phyloP scores from a whole-genome alignment of 2,797 vertebrate species.

The Pseudochirops corinnae region DNA sequence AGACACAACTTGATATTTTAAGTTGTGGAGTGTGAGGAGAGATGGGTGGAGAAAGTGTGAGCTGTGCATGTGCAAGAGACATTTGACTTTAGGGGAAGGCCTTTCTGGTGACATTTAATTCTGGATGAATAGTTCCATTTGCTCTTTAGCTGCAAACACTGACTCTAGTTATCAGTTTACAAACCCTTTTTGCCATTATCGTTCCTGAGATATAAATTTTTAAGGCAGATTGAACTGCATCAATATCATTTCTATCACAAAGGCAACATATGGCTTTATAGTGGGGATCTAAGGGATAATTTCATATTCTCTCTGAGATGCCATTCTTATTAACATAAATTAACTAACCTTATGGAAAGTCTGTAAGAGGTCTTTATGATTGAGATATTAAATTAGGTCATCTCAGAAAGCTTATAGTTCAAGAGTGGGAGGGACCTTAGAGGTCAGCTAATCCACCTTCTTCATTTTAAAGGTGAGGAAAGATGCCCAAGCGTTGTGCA shows the following conservation, averaged over 20 bases:
- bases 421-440: background rate
- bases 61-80: background rate
- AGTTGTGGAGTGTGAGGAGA: background rate
- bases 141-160: background rate
- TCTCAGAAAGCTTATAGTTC: background rate
- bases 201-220: background rate
- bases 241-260: background rate
- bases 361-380: background rate
- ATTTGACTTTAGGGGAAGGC: background rate
- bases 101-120: conserved; percentile 4
- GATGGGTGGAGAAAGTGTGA: background rate
- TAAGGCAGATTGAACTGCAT: no score
- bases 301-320: background rate
- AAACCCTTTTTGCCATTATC: background rate
- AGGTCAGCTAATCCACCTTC: background rate
- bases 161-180: background rate
- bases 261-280: background rate
- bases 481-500: background rate
- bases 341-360: background rate
- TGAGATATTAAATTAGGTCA: background rate
- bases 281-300: background rate
- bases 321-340: background rate
- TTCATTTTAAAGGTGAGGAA: background rate
- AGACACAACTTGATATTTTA: conserved; percentile 28
- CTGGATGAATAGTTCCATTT: background rate